Percentiles rank a stretch among this genome's conserved stretches.
Evolutionary conservation across 1,140 invertebrate genomes (phyloP).

Genomic region (Magallana angulata): DNA sequence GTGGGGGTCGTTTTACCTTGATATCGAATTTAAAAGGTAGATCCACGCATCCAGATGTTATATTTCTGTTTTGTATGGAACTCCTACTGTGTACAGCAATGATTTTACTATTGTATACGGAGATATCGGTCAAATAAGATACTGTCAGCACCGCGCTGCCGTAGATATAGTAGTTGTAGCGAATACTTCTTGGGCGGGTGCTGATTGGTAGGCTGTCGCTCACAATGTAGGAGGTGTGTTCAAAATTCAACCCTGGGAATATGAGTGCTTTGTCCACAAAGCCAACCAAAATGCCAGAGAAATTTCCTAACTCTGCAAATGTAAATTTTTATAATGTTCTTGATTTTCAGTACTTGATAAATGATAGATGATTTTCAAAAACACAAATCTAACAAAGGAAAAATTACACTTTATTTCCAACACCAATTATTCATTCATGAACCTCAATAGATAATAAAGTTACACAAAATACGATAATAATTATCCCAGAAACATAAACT

Average conservation of each 20-base stretch:
- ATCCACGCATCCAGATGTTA: neutral
- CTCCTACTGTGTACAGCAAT: neutral
- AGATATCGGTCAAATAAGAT: neutral
- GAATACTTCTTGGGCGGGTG: conserved; percentile 4
- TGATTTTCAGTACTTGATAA: too few species aligned
- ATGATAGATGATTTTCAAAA: too few species aligned
- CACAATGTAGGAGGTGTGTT: neutral
- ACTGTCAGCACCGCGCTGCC: neutral
- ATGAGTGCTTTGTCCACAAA: neutral
- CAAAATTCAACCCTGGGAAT: neutral
- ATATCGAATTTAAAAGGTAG: neutral
- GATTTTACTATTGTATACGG: neutral
- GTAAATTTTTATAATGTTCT: neutral
- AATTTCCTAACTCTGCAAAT: neutral
- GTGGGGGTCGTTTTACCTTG: neutral
- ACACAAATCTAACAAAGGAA: too few species aligned
- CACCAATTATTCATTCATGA: too few species aligned
- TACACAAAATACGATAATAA: too few species aligned
- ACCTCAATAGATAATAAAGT: too few species aligned
- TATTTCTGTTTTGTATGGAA: neutral
- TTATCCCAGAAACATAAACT: too few species aligned
- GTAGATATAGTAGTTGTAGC: neutral
- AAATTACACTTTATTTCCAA: too few species aligned
- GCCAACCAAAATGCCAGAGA: neutral
- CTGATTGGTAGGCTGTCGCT: neutral